Percentiles rank a stretch among this genome's conserved stretches.
These are phyloP conservation scores for Sciurus niger DNA, from an alignment of 2,113 vertebrate genomes.

Conservation along the genomic window DNA sequence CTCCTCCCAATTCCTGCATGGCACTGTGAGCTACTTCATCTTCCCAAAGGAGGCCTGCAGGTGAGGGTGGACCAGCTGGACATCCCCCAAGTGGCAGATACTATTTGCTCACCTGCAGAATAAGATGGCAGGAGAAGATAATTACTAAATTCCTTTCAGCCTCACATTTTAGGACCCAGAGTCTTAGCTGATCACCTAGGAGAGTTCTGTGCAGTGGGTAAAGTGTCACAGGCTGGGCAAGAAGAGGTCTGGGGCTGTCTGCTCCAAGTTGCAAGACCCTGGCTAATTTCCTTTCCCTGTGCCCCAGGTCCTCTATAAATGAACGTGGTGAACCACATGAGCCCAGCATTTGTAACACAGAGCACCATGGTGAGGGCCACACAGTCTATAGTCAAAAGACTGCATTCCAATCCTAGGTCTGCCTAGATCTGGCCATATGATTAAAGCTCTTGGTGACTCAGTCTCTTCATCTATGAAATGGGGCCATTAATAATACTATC, in stretches of 20 bases:
- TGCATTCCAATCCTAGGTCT: background rate
- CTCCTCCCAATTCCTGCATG: background rate
- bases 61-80: background rate
- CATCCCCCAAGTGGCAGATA: background rate
- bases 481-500: background rate
- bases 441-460: background rate
- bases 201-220: background rate
- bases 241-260: background rate
- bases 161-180: background rate
- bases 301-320: background rate
- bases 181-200: background rate
- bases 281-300: background rate
- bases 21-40: background rate
- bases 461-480: slow-evolving; percentile 24
- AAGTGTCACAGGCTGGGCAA: background rate
- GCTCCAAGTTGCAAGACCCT: background rate
- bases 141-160: background rate
- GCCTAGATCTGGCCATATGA: background rate
- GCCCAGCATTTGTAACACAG: background rate
- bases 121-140: background rate
- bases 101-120: background rate
- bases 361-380: background rate
- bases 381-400: background rate
- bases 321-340: background rate
- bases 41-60: background rate